Conservation (phyloP, 35 echinoderm and acorn worm species). For the Apostichopus parvimensis region DNA sequence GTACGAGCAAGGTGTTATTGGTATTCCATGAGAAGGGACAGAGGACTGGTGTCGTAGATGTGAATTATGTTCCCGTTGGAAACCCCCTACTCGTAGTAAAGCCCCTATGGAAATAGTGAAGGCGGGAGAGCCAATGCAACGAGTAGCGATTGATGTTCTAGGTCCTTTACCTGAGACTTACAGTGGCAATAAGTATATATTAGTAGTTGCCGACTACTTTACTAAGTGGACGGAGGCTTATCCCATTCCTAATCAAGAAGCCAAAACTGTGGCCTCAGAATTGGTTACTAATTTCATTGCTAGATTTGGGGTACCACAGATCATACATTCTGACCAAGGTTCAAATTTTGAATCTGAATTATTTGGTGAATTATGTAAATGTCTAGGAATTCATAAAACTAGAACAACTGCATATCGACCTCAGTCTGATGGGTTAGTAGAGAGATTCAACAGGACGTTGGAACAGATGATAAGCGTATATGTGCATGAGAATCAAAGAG, state of each 20-base stretch:
- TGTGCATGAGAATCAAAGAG: constrained; percentile 51
- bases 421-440: constrained; percentile 37
- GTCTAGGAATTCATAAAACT: constrained; percentile 52
- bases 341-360: constrained; percentile 54
- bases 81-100: constrained; percentile 23
- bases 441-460: constrained; percentile 53
- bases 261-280: constrained; percentile 34
- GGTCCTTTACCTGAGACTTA: constrained; percentile 52
- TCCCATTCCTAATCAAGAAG: constrained; percentile 61
- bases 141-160: neutral
- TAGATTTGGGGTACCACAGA: constrained; percentile 32
- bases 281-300: constrained; percentile 34
- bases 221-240: constrained; percentile 52
- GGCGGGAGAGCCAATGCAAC: constrained; percentile 38
- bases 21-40: constrained; percentile 18
- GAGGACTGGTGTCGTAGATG: constrained; percentile 35
- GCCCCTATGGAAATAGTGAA: constrained; percentile 27
- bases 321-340: constrained; percentile 67
- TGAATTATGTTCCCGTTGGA: constrained; percentile 44
- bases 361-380: constrained; percentile 51
- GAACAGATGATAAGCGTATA: constrained; percentile 36
- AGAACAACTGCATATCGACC: constrained; percentile 60
- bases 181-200: constrained; percentile 38
- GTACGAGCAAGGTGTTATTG: constrained; percentile 23
- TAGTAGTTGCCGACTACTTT: constrained; percentile 51